Percentiles rank a stretch among this genome's conserved stretches.
Conservation (phyloP, 2,888 invertebrate genomes). For the Hedya salicella region DNA sequence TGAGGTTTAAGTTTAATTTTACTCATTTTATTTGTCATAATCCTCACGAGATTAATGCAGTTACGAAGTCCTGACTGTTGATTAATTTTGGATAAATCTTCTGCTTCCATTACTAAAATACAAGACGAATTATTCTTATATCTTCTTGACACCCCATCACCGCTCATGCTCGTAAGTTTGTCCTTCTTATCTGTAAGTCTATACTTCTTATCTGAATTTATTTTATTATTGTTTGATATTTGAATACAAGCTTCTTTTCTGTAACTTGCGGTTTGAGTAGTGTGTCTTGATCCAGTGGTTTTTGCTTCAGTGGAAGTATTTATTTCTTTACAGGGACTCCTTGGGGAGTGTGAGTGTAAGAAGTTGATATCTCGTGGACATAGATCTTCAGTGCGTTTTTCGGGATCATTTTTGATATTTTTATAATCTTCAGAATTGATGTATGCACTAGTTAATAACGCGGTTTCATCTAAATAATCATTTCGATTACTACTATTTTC, state of each 20-base stretch:
- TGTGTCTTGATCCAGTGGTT: conserved; percentile 54
- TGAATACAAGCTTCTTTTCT: conserved; percentile 48
- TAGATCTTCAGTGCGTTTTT: conserved; percentile 63
- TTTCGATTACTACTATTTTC: conserved; percentile 47
- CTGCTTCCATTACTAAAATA: conserved; percentile 45
- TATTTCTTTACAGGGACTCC: conserved; percentile 66
- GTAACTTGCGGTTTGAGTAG: conserved; percentile 60
- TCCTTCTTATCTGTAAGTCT: conserved; percentile 50
- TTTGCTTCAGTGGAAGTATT: conserved; percentile 60
- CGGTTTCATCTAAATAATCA: neutral
- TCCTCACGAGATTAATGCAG: neutral
- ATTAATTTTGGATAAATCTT: conserved; percentile 45
- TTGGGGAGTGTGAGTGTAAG: too few relatives aligned
- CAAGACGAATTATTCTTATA: conserved; percentile 47
- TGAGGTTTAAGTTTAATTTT: conserved; percentile 49
- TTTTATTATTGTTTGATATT: conserved; percentile 44
- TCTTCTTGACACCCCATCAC: conserved; percentile 45
- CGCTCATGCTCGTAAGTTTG: conserved; percentile 58
- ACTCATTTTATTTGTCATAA: conserved; percentile 42
- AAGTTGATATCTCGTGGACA: conserved; percentile 75
- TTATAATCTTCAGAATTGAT: conserved; percentile 65
- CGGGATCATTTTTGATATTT: conserved; percentile 60
- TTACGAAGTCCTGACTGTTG: conserved; percentile 5
- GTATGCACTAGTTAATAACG: conserved; percentile 46
- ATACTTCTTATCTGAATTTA: too few relatives aligned